Conservation (phyloP, 2,113 vertebrate genomes). For the Uropsilus gracilis region DNA sequence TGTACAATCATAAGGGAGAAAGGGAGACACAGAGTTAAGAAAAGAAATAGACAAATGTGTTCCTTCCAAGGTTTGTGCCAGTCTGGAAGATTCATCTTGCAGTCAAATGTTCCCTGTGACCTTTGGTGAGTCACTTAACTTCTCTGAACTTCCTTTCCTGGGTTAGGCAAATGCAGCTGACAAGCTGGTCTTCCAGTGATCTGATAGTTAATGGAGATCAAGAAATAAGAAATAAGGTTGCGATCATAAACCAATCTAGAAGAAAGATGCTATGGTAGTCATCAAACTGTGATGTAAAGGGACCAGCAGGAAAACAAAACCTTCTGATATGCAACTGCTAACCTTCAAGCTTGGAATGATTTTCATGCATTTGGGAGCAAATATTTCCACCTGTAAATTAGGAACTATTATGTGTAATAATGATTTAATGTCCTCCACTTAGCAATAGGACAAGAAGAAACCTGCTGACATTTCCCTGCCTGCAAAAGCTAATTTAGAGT, state of each 20-base stretch:
- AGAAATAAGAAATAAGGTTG: slow-evolving; percentile 12
- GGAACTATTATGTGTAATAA: slow-evolving; percentile 73
- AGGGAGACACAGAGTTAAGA: slow-evolving; percentile 3
- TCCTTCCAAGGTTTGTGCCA: neutral
- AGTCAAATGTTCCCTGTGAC: slow-evolving; percentile 1
- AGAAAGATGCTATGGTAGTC: slow-evolving; percentile 25
- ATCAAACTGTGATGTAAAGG: slow-evolving; percentile 44
- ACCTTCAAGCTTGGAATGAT: slow-evolving; percentile 67
- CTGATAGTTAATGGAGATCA: neutral
- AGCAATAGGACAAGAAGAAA: slow-evolving; percentile 70
- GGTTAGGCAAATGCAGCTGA: neutral
- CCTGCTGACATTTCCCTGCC: slow-evolving; percentile 53
- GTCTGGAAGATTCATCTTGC: neutral
- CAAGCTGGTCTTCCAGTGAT: neutral
- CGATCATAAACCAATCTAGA: slow-evolving; percentile 20
- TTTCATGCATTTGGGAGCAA: slow-evolving; percentile 63
- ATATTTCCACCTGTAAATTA: slow-evolving; percentile 75
- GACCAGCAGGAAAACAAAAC: slow-evolving; percentile 61
- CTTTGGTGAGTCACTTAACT: slow-evolving; percentile 28
- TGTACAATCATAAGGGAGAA: slow-evolving; percentile 45
- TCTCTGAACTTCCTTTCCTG: neutral
- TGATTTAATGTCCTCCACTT: slow-evolving; percentile 70
- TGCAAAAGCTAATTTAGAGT: slow-evolving; percentile 66
- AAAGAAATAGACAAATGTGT: neutral
- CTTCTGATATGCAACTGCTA: slow-evolving; percentile 36